Base-by-base conservation (phyloP, 2,113 vertebrate species). In the Copsychus sechellarum region DNA sequence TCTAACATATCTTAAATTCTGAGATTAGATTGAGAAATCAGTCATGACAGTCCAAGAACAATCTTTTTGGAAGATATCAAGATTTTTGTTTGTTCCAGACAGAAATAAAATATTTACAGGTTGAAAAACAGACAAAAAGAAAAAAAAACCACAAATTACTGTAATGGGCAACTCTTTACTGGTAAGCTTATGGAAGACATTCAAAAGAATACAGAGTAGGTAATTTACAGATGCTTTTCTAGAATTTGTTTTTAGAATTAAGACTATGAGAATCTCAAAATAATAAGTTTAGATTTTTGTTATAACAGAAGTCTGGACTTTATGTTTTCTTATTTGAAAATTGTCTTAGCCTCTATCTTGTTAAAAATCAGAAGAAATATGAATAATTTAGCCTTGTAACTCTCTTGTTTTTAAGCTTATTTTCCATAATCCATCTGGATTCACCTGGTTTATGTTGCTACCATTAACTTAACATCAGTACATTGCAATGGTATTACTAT, bases 121-220 rank as follows among this genome's bases (percentile, higher is more conserved):
- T 6, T 50, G 12, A 25, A 64, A 54, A 88, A 72, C 18, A 38
- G 20, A 43, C 4, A 31, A 58, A 40, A 43, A 12, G 1, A 2
- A 34, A 43, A 29, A 22, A 17, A 3, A 4, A 0, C 3, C 16
- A 7, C 6, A 61, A 70, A 66, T 45, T 1, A 17, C 1, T 4
- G 19, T 51, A 11, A 33, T 19, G 7, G 9, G 2, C 5, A 72
- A 47, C 31, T 24, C 18, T 18, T 45, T 71, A 20, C 11, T 54
- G 11, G 1, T 21, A 54, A 2, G 0, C 45, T 42, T 72, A 14
- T 47, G 8, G 31, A 82, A 80, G 17, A 42, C 7, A 11, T 8
- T 11, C 25, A n/a, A 50, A 80, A 87, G 57, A 76, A 43, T 13
- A 23, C 13, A 56, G 6, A 2, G 19, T 5, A 2, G 16, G 6